phyloP scores from a whole-genome alignment of 2,797 vertebrate species.

The Odontamblyopus lacepedii region DNA sequence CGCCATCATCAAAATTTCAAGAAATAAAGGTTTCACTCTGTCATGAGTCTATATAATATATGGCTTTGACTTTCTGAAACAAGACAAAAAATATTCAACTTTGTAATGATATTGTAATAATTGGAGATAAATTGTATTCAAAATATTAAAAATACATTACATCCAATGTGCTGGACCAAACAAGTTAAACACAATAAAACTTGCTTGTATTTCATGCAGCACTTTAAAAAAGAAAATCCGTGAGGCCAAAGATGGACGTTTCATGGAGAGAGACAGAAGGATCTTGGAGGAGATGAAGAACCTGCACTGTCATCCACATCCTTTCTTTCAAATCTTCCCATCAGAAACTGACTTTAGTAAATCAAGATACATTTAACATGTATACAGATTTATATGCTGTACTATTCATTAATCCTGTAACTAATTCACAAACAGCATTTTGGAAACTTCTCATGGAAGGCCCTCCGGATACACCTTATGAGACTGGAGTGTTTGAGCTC shows the following conservation, averaged over 20 bases:
- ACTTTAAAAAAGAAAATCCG: conserved; percentile 59
- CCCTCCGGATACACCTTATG: conserved; percentile 66
- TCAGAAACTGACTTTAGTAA: conserved; percentile 64
- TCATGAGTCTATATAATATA: too few species aligned
- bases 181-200: background rate
- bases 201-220: conserved; percentile 29
- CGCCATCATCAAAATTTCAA: too few species aligned
- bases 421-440: conserved; percentile 37
- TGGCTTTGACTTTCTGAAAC: too few species aligned
- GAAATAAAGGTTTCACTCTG: too few species aligned
- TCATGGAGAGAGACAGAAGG: conserved; percentile 59
- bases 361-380: conserved; percentile 9
- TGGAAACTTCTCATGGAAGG: conserved; percentile 72
- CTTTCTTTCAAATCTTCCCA: conserved; percentile 63
- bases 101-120: too few species aligned
- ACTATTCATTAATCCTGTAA: background rate
- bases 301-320: conserved; percentile 70
- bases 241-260: conserved; percentile 17
- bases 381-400: background rate
- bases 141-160: too few species aligned
- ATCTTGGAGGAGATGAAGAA: conserved; percentile 66
- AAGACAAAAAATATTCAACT: too few species aligned
- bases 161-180: background rate
- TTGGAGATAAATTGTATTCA: too few species aligned
- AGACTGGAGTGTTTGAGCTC: conserved; percentile 65